Evolutionary conservation across 2,888 invertebrate species (phyloP), one percentile per base, ranked within the genome.

Genomic region (Tenthredo distinguenda): DNA sequence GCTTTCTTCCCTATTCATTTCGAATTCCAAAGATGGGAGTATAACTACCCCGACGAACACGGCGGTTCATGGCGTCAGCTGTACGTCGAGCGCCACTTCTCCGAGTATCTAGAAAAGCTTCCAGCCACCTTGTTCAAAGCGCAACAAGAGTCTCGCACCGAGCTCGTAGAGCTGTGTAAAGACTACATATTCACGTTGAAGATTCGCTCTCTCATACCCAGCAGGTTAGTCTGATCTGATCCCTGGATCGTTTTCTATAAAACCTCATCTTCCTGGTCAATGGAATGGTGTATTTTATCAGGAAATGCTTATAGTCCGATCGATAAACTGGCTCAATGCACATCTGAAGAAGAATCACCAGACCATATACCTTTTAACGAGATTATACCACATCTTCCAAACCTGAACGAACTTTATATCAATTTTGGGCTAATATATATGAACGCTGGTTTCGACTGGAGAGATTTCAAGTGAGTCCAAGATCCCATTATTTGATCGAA

Each of bases 331-430:
- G 37, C 94, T 85, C 90, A 86, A 12, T 89, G 87, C 50, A 47
- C 92, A 37, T 93, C 93, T 0, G 92, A 93, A 68, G 91, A 93
- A 2, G 93, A 91, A 82, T 92, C 94, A 0, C 91, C 92, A 43
- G 94, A 96, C 87, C 96, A 96, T 88, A 95, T 96, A 65, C 95
- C 95, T 10, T 92, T 96, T 76, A 94, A 94, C 86, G 92, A 94
- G 12, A 94, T 96, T 47, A 92, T 96, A 0, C 90, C 92, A 5
- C 94, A 92, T 87, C 92, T 96, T 6, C 94, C 94, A 26, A 93
- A 95, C 87, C 94, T 96, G 0, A 92, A 92, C 88, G 96, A 96
- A 90, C 88, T 95, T 34, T 92, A 92, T 68, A 88, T 95, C 10
- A 91, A 92, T 85, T 94, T 93, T 87, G 94, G 94, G 9, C 92